A percentile compares a stretch with the other conserved stretches of the same genome.
Evolutionary conservation across 2,113 vertebrate species (phyloP).

Genomic region (Microtus ochrogaster): DNA sequence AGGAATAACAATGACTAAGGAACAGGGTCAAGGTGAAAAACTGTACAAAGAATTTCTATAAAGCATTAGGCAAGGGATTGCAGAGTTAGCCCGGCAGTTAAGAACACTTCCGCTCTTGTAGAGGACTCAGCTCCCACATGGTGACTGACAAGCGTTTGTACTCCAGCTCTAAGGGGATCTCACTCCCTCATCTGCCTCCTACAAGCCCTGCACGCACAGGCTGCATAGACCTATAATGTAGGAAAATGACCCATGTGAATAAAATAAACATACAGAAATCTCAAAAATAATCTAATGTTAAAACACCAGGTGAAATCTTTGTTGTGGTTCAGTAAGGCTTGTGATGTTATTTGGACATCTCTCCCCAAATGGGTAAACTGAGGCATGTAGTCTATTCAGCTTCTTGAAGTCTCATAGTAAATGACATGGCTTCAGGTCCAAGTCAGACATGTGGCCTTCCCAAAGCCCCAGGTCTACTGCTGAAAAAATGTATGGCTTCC

Average conservation of each 20-base stretch:
- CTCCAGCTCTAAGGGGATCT: background rate
- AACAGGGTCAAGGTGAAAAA: background rate
- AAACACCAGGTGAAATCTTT: background rate
- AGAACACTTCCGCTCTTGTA: background rate
- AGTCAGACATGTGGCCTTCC: background rate
- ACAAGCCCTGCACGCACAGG: fast-evolving
- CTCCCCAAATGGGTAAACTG: background rate
- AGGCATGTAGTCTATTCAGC: background rate
- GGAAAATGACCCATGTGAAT: background rate
- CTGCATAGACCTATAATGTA: too few species aligned
- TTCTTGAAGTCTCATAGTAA: background rate
- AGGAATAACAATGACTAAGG: background rate
- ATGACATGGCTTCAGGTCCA: background rate
- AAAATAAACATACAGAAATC: background rate
- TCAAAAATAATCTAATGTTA: background rate
- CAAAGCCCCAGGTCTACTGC: background rate
- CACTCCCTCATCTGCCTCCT: background rate
- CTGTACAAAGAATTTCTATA: background rate
- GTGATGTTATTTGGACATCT: background rate
- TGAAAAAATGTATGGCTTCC: background rate
- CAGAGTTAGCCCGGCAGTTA: background rate
- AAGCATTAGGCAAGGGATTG: background rate
- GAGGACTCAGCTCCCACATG: background rate
- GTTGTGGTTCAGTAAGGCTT: background rate
- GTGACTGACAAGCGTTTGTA: background rate